These are phyloP conservation scores for Crossaster papposus DNA, from an alignment of 53 echinoderm and acorn worm genomes.

Conservation along the genomic window DNA sequence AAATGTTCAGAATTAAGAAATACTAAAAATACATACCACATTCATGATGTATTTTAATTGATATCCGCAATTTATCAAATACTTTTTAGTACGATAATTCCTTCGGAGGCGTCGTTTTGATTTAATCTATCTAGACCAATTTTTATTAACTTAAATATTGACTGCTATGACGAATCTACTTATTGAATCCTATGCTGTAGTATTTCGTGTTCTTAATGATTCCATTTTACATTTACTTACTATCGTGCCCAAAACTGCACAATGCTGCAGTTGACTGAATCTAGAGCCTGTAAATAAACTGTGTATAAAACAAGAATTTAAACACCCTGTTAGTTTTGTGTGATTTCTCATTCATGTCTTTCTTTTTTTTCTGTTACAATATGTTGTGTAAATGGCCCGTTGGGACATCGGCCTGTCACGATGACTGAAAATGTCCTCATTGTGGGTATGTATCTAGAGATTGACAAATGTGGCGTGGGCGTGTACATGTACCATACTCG, in stretches of 20 bases:
- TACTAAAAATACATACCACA: background rate
- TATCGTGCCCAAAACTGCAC: constrained; percentile 53
- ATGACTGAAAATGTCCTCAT: no score
- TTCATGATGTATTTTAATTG: background rate
- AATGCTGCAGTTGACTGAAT: constrained; percentile 41
- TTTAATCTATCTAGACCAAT: background rate
- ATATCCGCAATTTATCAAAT: background rate
- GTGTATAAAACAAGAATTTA: constrained; percentile 46
- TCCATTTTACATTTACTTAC: constrained; percentile 3
- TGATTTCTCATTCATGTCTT: no score
- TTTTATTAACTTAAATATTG: background rate
- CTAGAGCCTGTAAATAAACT: constrained; percentile 53
- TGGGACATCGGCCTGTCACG: no score
- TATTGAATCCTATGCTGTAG: constrained; percentile 2
- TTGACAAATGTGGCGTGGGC: no score
- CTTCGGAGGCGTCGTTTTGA: background rate
- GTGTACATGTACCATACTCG: no score
- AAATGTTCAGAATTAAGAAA: background rate
- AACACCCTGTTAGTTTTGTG: background rate
- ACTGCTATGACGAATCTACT: constrained; percentile 1
- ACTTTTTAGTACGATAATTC: background rate
- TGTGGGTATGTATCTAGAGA: no score
- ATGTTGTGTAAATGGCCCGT: no score
- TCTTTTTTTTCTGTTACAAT: no score
- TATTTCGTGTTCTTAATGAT: constrained; percentile 5